phyloP scores from a whole-genome alignment of 2,797 vertebrate species.

The Pseudochirops corinnae region DNA sequence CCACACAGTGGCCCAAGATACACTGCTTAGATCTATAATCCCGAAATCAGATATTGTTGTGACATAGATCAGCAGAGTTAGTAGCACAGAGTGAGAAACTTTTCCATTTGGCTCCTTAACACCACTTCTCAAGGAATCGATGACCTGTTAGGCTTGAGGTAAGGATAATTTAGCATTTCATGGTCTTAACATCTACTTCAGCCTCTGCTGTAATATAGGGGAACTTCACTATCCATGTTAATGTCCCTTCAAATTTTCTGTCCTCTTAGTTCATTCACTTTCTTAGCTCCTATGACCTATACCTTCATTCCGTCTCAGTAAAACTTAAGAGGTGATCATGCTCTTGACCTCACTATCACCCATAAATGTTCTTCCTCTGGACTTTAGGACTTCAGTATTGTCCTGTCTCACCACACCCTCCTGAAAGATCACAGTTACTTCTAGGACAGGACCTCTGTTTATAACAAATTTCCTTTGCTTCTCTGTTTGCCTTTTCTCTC shows the following conservation, averaged over 20 bases:
- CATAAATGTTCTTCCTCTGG: too few species aligned
- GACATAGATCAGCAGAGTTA: constrained; percentile 36
- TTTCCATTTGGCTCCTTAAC: not conserved
- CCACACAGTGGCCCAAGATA: not conserved
- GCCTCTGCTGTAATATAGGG: not conserved
- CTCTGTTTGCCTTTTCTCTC: not conserved
- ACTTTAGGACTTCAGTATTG: not conserved
- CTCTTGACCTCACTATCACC: not conserved
- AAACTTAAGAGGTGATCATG: not conserved
- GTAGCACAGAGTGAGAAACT: constrained; percentile 28
- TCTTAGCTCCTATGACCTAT: not conserved
- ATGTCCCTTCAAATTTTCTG: not conserved
- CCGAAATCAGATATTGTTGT: not conserved
- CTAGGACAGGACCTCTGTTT: not conserved
- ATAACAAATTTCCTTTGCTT: not conserved
- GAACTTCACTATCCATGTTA: not conserved
- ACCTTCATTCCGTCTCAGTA: not conserved
- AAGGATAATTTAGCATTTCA: not conserved
- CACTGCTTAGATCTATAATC: constrained; percentile 16
- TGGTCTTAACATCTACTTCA: not conserved
- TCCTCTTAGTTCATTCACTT: not conserved
- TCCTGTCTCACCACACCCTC: too few species aligned
- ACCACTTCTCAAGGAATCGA: constrained; percentile 37
- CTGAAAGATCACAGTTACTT: not conserved
- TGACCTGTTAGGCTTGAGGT: not conserved